These are phyloP conservation scores for Noturus placidus DNA, from an alignment of 2,113 vertebrate genomes.

Conservation along the genomic window DNA sequence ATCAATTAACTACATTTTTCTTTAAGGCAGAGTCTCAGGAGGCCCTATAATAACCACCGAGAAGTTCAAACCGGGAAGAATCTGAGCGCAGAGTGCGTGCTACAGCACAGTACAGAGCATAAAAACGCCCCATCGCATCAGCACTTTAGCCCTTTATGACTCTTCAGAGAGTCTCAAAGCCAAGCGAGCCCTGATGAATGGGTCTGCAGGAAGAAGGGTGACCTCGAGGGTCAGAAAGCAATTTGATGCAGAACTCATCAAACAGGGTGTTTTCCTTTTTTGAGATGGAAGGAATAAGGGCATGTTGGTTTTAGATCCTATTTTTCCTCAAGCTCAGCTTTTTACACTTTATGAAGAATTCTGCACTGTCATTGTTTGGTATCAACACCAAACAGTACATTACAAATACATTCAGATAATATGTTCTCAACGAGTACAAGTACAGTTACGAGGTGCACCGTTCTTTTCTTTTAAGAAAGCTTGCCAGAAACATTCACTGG, in stretches of 20 bases:
- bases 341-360: background rate
- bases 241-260: conserved; percentile 43
- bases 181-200: conserved; percentile 66
- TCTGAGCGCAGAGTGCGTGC: conserved; percentile 53
- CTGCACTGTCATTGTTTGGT: background rate
- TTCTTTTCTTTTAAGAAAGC: background rate
- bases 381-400: background rate
- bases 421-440: background rate
- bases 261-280: conserved; percentile 11
- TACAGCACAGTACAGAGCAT: conserved; percentile 51
- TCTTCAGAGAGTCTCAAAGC: conserved; percentile 60
- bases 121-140: conserved; percentile 69
- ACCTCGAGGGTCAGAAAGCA: conserved; percentile 5
- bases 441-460: background rate
- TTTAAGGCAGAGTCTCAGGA: conserved; percentile 22
- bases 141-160: conserved; percentile 68
- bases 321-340: background rate
- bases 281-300: background rate
- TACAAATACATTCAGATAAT: background rate
- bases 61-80: conserved; percentile 63
- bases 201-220: conserved; percentile 54
- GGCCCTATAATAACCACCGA: conserved; percentile 44
- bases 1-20: conserved; percentile 52
- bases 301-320: background rate
- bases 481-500: background rate